Evolutionary conservation across 2,113 vertebrate genomes (phyloP).

Genomic region (Cariama cristata): DNA sequence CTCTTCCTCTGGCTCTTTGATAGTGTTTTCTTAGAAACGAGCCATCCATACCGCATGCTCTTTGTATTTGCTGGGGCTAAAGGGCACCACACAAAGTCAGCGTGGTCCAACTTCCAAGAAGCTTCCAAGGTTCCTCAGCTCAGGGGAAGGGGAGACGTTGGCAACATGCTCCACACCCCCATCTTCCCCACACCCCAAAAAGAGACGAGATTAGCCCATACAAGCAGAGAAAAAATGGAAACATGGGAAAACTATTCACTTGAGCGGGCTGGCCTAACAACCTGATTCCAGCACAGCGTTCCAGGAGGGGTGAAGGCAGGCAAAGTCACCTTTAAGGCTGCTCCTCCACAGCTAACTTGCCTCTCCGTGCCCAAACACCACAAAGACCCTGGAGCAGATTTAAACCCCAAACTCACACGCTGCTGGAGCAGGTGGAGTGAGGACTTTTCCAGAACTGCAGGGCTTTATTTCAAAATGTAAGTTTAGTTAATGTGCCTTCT

Average conservation of each 20-base stretch:
- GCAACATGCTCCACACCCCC: accelerated
- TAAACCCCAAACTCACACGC: neutral
- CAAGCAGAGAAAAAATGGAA: neutral
- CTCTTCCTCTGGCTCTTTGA: neutral
- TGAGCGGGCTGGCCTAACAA: neutral
- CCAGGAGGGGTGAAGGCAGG: neutral
- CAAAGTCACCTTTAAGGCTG: neutral
- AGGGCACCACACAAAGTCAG: neutral
- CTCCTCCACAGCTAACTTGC: neutral
- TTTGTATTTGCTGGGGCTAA: neutral
- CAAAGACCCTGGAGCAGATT: neutral
- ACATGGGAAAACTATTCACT: neutral
- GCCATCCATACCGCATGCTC: neutral
- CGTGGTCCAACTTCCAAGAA: neutral
- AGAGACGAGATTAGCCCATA: neutral
- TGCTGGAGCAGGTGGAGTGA: neutral
- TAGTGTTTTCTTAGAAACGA: neutral
- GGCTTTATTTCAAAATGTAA: neutral
- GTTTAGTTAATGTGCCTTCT: neutral
- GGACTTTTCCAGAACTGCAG: neutral
- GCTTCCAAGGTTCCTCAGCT: neutral
- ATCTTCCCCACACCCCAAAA: neutral
- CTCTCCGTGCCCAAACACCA: neutral
- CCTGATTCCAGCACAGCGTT: neutral
- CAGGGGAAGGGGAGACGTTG: neutral